Conservation (phyloP, 1,140 invertebrate species). For the Diorhabda carinulata region DNA sequence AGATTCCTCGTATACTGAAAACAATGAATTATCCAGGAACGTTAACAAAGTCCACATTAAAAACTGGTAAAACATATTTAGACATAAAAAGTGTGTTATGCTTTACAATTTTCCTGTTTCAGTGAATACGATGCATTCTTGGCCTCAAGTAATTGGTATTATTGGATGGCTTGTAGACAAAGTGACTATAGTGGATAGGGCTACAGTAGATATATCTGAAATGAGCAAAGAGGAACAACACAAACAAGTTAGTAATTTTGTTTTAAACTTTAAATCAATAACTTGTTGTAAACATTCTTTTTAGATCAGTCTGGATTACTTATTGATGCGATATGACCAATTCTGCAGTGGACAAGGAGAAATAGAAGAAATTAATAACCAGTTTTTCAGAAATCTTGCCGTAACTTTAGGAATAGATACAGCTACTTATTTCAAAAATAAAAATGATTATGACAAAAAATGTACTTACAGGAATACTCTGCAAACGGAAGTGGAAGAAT, state of each 20-base stretch:
- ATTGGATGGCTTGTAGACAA: conserved; percentile 20
- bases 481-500: neutral
- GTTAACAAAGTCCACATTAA: conserved; percentile 16
- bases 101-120: conserved; percentile 10
- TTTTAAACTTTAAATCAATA: neutral
- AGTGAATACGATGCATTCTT: conserved; percentile 28
- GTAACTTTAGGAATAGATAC: neutral
- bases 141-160: conserved; percentile 25
- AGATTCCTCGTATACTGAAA: conserved; percentile 18
- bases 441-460: neutral
- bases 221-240: conserved; percentile 4
- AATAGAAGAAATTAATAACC: neutral
- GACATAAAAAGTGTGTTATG: neutral
- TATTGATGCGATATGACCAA: conserved; percentile 3
- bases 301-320: conserved; percentile 6
- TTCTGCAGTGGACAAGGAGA: conserved; percentile 8
- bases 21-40: conserved; percentile 19
- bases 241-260: neutral
- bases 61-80: conserved; percentile 16
- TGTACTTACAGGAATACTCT: neutral
- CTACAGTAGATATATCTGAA: neutral
- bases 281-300: conserved; percentile 2
- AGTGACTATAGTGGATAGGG: conserved; percentile 7
- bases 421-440: neutral
- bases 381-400: conserved; percentile 7